A percentile compares a stretch with the other conserved stretches of the same genome.
Conservation (phyloP, 2,888 invertebrate species). For the Poecilus cupreus region DNA sequence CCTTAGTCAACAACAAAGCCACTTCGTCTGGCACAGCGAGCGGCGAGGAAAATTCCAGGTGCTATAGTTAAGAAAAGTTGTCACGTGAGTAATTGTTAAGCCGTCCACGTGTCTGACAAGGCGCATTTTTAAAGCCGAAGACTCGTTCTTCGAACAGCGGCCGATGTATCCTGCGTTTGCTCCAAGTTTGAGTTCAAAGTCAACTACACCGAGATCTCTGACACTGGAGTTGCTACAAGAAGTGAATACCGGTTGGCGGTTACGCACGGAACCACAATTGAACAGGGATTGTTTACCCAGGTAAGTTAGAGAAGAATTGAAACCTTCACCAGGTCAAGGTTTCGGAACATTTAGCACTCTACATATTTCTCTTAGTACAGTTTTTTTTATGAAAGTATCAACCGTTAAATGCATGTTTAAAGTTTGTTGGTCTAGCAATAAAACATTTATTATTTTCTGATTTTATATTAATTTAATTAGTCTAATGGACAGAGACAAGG, state of each 20-base stretch:
- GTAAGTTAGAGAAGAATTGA: not conserved
- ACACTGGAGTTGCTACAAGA: constrained; percentile 11
- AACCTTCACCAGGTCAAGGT: too few species aligned
- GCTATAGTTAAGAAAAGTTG: constrained; percentile 52
- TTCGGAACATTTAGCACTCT: too few species aligned
- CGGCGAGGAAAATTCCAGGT: constrained; percentile 48
- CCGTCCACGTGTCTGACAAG: constrained; percentile 49
- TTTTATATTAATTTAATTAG: not conserved
- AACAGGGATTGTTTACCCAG: not conserved
- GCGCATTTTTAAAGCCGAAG: constrained; percentile 39
- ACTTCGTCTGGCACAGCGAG: constrained; percentile 1
- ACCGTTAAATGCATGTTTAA: too few species aligned
- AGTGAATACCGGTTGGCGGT: constrained; percentile 18
- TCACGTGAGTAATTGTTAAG: constrained; percentile 57
- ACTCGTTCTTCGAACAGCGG: constrained; percentile 22
- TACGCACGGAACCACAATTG: not conserved
- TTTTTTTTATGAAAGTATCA: too few species aligned
- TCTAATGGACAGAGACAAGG: not conserved
- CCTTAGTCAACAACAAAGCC: too few species aligned
- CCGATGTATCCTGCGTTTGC: not conserved
- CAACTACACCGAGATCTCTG: constrained; percentile 19
- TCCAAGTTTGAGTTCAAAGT: constrained; percentile 46
- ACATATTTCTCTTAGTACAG: too few species aligned
- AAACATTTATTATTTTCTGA: not conserved
- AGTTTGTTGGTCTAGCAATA: not conserved